Conservation (phyloP, 2,888 invertebrate species). For the Axea sp. region DNA sequence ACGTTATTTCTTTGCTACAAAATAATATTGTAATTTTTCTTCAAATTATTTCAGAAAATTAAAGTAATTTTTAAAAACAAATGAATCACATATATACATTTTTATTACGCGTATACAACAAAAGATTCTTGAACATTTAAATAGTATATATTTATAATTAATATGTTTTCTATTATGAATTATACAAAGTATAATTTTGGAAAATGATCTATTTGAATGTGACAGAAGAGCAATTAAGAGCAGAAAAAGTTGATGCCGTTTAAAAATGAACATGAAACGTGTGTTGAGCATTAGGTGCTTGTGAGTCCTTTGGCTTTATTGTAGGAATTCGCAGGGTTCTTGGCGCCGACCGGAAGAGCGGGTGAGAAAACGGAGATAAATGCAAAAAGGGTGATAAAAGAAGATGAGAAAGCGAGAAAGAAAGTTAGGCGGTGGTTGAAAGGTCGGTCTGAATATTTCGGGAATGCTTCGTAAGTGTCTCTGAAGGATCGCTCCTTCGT, state of each 20-base stretch:
- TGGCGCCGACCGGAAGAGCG: slow-evolving; percentile 35
- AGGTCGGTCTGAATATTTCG: slow-evolving; percentile 67
- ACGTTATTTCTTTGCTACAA: too few species aligned
- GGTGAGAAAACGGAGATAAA: slow-evolving; percentile 47
- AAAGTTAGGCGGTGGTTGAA: slow-evolving; percentile 44
- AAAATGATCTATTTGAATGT: slow-evolving; percentile 38
- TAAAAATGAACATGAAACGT: slow-evolving; percentile 71
- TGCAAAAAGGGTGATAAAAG: slow-evolving; percentile 55
- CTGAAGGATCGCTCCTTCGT: slow-evolving; percentile 71
- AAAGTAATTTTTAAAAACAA: too few species aligned
- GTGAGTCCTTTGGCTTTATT: slow-evolving; percentile 65
- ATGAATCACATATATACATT: too few species aligned
- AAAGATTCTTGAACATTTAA: too few species aligned
- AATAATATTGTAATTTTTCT: too few species aligned
- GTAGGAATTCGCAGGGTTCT: slow-evolving; percentile 53
- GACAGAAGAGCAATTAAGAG: slow-evolving; percentile 29
- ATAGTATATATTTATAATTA: too few species aligned
- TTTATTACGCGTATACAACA: too few species aligned
- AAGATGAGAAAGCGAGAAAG: slow-evolving; percentile 49
- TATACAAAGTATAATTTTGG: too few species aligned
- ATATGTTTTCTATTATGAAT: too few species aligned
- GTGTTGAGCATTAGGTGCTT: slow-evolving; percentile 69
- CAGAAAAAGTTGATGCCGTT: slow-evolving; percentile 66
- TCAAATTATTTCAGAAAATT: too few species aligned
- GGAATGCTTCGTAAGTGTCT: slow-evolving; percentile 74